Evolutionary conservation across 2,113 vertebrate species (phyloP).

Genomic region (Toxotes jaculatrix): DNA sequence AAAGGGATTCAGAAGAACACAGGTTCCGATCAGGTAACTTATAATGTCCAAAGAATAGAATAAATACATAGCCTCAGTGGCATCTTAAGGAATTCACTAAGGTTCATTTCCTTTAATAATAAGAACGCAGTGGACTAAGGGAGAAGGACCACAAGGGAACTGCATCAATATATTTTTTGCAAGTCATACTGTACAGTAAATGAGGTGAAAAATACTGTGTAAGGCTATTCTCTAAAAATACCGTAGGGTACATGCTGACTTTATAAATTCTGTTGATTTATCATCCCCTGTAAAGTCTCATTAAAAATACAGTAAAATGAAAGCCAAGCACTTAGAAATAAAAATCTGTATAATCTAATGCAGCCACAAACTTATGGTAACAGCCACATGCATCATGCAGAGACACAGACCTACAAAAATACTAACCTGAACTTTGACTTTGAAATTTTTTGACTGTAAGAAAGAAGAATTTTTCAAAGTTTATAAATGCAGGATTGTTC

Average conservation of each 20-base stretch:
- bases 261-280: constrained; percentile 68
- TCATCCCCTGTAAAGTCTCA: constrained; percentile 52
- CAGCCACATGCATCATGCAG: constrained; percentile 18
- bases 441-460: constrained; percentile 96
- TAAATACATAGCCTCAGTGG: constrained; percentile 2
- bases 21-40: not conserved
- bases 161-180: constrained; percentile 69
- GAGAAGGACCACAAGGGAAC: constrained; percentile 23
- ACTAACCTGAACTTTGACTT: constrained; percentile 99
- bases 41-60: constrained; percentile 3
- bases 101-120: constrained; percentile 10
- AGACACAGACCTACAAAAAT: constrained; percentile 53
- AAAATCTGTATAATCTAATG: constrained; percentile 30
- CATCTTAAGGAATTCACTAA: constrained; percentile 8
- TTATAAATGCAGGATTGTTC: constrained; percentile 20
- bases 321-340: constrained; percentile 50
- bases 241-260: constrained; percentile 74
- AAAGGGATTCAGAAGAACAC: not conserved
- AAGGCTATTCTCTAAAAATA: constrained; percentile 68
- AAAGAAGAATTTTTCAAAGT: constrained; percentile 59
- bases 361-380: constrained; percentile 15
- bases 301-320: constrained; percentile 65
- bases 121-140: constrained; percentile 31
- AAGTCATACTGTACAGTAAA: constrained; percentile 68
- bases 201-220: constrained; percentile 66